These are phyloP conservation scores for Pristionchus mayeri DNA, from an alignment of 2,888 invertebrate genomes.

Conservation along the genomic window DNA sequence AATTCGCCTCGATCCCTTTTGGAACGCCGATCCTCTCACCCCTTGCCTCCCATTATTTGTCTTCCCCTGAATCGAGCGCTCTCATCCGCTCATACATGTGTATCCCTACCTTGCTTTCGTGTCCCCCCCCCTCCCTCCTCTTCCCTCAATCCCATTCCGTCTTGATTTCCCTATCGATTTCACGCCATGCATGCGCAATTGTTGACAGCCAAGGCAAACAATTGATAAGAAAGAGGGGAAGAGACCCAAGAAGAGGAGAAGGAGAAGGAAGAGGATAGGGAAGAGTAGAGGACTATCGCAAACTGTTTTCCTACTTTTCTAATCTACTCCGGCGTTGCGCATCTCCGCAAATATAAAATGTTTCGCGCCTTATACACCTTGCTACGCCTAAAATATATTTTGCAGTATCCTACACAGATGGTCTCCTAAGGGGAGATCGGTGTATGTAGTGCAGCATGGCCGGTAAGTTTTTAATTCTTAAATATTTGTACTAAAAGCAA, in stretches of 20 bases:
- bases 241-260: slow-evolving; percentile 9
- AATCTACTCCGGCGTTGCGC: neutral
- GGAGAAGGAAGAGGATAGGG: neutral
- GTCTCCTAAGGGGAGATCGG: slow-evolving; percentile 37
- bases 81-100: slow-evolving; percentile 31
- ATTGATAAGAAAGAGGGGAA: slow-evolving; percentile 46
- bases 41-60: neutral
- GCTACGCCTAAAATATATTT: neutral
- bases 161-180: slow-evolving; percentile 29
- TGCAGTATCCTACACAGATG: slow-evolving; percentile 37
- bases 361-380: too few species aligned
- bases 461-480: slow-evolving; percentile 17
- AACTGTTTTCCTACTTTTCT: neutral
- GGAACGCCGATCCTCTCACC: neutral
- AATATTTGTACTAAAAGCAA: too few species aligned
- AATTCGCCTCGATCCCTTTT: neutral
- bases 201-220: slow-evolving; percentile 45
- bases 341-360: slow-evolving; percentile 15
- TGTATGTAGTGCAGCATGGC: slow-evolving; percentile 33
- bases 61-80: neutral
- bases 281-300: neutral
- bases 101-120: neutral
- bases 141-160: neutral
- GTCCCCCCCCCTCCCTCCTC: neutral
- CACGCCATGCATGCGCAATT: slow-evolving; percentile 41